These are phyloP conservation scores for Hyperopisus bebe DNA, from an alignment of 2,113 vertebrate genomes.

Conservation along the genomic window DNA sequence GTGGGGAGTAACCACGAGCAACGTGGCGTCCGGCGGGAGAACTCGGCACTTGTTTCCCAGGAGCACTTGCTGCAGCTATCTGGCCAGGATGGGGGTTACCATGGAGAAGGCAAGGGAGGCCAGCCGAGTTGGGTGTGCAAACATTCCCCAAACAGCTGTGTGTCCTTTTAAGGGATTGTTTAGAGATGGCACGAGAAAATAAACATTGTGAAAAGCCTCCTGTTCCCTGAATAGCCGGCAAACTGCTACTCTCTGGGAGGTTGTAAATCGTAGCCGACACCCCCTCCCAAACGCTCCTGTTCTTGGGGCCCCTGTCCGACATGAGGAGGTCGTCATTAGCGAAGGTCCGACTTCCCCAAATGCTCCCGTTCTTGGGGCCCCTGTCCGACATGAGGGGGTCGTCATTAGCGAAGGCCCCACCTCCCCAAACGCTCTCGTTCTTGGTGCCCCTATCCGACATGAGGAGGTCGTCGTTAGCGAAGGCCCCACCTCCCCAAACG, in stretches of 20 bases:
- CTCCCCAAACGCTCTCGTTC: constrained; percentile 36
- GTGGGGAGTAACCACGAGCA: neutral
- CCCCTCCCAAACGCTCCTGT: constrained; percentile 35
- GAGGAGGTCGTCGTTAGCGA: constrained; percentile 32
- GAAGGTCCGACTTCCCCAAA: constrained; percentile 32
- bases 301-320: constrained; percentile 39
- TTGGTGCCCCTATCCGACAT: constrained; percentile 37
- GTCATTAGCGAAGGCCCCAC: constrained; percentile 33
- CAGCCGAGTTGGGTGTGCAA: constrained; percentile 62
- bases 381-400: constrained; percentile 39
- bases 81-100: constrained; percentile 33
- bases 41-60: constrained; percentile 33
- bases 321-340: constrained; percentile 32
- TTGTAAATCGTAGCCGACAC: constrained; percentile 26
- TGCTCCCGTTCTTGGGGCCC: constrained; percentile 40
- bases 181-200: constrained; percentile 66
- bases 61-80: constrained; percentile 39
- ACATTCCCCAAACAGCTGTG: constrained; percentile 67
- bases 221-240: constrained; percentile 51
- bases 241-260: constrained; percentile 41
- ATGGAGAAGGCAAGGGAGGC: constrained; percentile 35
- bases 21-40: neutral
- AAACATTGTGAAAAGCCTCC: constrained; percentile 64
- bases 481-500: constrained; percentile 32
- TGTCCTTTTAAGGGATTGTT: constrained; percentile 76